Conservation (phyloP, 2,888 invertebrate species). For the Beris morrisii region DNA sequence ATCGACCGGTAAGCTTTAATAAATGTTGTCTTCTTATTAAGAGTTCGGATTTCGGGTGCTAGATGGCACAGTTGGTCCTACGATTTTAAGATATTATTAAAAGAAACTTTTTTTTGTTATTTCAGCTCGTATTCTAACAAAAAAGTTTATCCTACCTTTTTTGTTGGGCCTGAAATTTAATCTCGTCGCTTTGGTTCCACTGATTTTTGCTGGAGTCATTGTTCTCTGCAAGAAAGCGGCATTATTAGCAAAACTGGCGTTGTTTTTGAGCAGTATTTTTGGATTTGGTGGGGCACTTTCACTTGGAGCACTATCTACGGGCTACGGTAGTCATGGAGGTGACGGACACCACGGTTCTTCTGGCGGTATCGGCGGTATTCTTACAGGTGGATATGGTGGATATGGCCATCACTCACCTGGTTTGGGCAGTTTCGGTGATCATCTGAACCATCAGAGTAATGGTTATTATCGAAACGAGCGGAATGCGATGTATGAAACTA, state of each 20-base stretch:
- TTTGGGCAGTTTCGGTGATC: constrained; percentile 45
- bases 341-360: constrained; percentile 22
- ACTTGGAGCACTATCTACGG: constrained; percentile 47
- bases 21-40: not conserved
- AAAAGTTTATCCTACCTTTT: constrained; percentile 74
- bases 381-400: constrained; percentile 19
- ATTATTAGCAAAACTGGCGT: constrained; percentile 71
- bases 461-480: constrained; percentile 49
- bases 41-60: not conserved
- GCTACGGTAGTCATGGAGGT: constrained; percentile 40
- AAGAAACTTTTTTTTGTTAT: constrained; percentile 42
- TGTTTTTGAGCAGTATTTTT: constrained; percentile 70
- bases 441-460: constrained; percentile 45
- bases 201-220: constrained; percentile 70
- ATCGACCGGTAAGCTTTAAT: constrained; percentile 47
- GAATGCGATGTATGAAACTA: constrained; percentile 34
- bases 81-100: too few species aligned
- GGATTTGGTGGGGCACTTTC: constrained; percentile 58
- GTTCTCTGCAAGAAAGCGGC: constrained; percentile 77
- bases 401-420: constrained; percentile 35
- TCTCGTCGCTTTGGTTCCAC: constrained; percentile 70
- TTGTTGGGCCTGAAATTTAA: constrained; percentile 81
- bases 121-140: constrained; percentile 71
- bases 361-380: constrained; percentile 37
- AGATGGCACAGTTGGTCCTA: too few species aligned